Conservation (phyloP, 2,797 vertebrate genomes). For the Notolabrus celidotus region DNA sequence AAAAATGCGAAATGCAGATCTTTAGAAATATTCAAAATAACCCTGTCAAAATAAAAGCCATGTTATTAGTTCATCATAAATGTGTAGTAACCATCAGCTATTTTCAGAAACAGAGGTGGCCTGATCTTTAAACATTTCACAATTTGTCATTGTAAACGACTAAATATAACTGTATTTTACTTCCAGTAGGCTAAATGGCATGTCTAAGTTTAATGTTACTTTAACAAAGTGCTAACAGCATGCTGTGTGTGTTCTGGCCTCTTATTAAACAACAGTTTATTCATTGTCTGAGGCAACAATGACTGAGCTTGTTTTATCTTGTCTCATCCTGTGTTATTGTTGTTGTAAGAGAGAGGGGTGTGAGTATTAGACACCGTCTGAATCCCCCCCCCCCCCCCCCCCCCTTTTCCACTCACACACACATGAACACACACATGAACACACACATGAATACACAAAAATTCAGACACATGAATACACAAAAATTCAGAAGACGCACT, state of each 20-base stretch:
- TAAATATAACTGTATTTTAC: background rate
- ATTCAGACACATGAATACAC: too few species aligned
- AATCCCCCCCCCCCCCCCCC: slow-evolving; percentile 53
- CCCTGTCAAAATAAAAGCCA: too few species aligned
- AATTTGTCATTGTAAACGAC: slow-evolving; percentile 4
- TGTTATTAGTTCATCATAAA: background rate
- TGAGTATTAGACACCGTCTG: slow-evolving; percentile 74
- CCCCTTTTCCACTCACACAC: background rate
- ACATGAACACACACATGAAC: slow-evolving; percentile 23
- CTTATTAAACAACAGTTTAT: slow-evolving; percentile 47
- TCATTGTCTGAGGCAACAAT: slow-evolving; percentile 70
- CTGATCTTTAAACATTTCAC: background rate
- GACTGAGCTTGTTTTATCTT: slow-evolving; percentile 69
- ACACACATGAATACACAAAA: slow-evolving; percentile 10
- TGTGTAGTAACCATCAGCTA: background rate
- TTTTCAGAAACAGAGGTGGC: background rate
- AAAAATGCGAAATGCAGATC: too few species aligned
- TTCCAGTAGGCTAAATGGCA: background rate
- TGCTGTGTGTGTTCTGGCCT: slow-evolving; percentile 36
- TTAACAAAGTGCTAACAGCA: slow-evolving; percentile 12
- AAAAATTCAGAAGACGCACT: slow-evolving; percentile 4
- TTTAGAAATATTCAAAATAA: too few species aligned
- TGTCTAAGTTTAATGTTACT: background rate
- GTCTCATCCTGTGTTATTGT: slow-evolving; percentile 63
- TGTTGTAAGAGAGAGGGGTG: slow-evolving; percentile 62